These are phyloP conservation scores for Drusus annulatus DNA, from an alignment of 1,140 invertebrate genomes.

Conservation along the genomic window DNA sequence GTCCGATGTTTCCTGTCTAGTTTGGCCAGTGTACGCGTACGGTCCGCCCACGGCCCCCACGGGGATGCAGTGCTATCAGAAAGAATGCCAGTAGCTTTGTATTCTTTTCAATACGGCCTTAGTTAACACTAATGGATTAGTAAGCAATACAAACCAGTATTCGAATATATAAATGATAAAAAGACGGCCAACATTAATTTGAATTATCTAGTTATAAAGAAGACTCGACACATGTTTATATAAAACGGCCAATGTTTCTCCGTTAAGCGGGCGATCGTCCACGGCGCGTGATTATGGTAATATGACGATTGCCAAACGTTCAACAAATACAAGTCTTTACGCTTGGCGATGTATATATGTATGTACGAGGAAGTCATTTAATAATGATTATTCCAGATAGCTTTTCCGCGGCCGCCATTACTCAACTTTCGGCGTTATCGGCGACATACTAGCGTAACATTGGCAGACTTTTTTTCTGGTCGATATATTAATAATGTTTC, in stretches of 20 bases:
- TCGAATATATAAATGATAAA: conserved; percentile 52
- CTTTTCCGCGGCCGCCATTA: background rate
- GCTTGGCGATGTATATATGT: background rate
- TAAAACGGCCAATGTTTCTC: conserved; percentile 47
- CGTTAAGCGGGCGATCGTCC: background rate
- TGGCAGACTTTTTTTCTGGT: no score
- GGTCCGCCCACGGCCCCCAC: conserved; percentile 24
- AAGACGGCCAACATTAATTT: conserved; percentile 49
- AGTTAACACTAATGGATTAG: conserved; percentile 59
- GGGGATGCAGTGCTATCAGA: conserved; percentile 25
- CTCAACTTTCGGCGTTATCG: no score
- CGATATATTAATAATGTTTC: no score
- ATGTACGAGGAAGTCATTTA: background rate
- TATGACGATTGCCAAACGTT: background rate
- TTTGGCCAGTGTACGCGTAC: conserved; percentile 7
- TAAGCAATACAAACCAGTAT: conserved; percentile 57
- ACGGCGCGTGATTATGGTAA: conserved; percentile 19
- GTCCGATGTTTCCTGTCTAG: background rate
- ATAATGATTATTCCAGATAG: background rate
- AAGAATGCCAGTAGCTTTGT: conserved; percentile 57
- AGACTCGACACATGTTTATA: conserved; percentile 41
- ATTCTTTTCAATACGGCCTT: conserved; percentile 53
- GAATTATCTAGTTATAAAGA: conserved; percentile 54
- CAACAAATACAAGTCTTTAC: background rate
- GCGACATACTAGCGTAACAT: no score